Percentiles rank a stretch among this genome's conserved stretches.
Evolutionary conservation across 2,888 invertebrate species (phyloP).

Genomic region (Dione juno): DNA sequence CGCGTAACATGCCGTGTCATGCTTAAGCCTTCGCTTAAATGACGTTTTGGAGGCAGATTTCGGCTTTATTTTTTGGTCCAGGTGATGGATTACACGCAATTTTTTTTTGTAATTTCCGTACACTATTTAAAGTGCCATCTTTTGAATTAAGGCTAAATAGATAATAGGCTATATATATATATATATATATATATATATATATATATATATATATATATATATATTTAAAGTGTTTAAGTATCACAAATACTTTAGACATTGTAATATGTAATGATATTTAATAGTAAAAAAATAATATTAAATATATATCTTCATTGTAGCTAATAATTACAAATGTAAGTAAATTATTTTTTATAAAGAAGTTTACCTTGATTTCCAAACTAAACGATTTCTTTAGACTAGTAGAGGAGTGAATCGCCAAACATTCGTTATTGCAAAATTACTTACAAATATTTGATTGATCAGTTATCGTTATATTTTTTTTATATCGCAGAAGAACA

Average conservation of each 20-base stretch:
- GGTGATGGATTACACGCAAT: constrained; percentile 80
- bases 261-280: too few species aligned
- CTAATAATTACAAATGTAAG: too few species aligned
- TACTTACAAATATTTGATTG: constrained; percentile 19
- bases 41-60: constrained; percentile 75
- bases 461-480: too few species aligned
- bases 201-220: not conserved
- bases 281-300: too few species aligned
- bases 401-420: too few species aligned
- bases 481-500: constrained; percentile 73
- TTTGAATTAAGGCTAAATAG: not conserved
- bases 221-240: too few species aligned
- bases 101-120: constrained; percentile 82
- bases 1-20: constrained; percentile 50
- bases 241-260: too few species aligned
- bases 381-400: too few species aligned
- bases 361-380: too few species aligned
- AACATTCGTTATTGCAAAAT: not conserved
- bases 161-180: not conserved
- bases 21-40: constrained; percentile 56
- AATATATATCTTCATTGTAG: too few species aligned
- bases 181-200: too few species aligned
- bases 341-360: too few species aligned
- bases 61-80: constrained; percentile 75
- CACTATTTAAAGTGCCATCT: constrained; percentile 66